Percentiles rank a stretch among this genome's conserved stretches.
phyloP scores from a whole-genome alignment of 2,797 vertebrate species.

The Diplodus sargus region DNA sequence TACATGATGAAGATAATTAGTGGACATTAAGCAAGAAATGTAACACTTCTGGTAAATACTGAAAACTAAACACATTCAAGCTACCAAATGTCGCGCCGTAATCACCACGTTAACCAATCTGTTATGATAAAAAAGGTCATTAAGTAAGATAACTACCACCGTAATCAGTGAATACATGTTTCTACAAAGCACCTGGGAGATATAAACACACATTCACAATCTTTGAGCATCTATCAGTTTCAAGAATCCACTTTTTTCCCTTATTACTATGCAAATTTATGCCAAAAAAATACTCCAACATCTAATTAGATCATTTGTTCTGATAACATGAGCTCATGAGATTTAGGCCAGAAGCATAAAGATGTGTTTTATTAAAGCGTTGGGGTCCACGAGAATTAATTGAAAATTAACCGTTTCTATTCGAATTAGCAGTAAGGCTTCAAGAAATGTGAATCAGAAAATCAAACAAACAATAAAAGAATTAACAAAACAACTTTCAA shows the following conservation, averaged over 20 bases:
- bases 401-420: neutral
- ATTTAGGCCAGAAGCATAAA: neutral
- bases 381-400: neutral
- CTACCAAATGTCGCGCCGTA: neutral
- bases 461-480: neutral
- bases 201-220: slow-evolving; percentile 20
- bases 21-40: neutral
- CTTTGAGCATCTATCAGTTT: slow-evolving; percentile 7
- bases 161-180: slow-evolving; percentile 10
- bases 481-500: neutral
- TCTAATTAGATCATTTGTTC: slow-evolving; percentile 11
- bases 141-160: neutral
- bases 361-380: neutral
- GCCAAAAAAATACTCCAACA: slow-evolving; percentile 15
- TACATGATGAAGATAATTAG: too few species aligned
- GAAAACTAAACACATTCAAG: neutral
- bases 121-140: slow-evolving; percentile 16
- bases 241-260: neutral
- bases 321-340: neutral
- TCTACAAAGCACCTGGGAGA: slow-evolving; percentile 3
- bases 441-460: too few species aligned
- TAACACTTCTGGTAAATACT: neutral
- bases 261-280: slow-evolving; percentile 21
- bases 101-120: neutral
- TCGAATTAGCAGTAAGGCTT: neutral